These are phyloP conservation scores for Sebastes miniatus DNA, from an alignment of 2,797 vertebrate species.

Conservation along the genomic window DNA sequence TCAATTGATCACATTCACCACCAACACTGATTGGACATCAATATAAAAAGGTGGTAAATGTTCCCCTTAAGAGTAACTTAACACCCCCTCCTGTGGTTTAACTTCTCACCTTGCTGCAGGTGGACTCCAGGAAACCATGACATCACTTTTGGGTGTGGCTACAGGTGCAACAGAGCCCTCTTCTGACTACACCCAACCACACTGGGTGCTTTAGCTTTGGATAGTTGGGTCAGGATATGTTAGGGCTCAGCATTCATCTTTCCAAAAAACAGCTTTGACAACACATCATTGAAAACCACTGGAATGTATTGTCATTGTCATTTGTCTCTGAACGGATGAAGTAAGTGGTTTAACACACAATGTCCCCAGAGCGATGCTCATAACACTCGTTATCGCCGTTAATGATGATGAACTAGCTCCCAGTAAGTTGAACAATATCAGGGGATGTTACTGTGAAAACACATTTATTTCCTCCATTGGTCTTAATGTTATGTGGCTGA, in stretches of 20 bases:
- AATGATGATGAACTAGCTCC: conserved; percentile 69
- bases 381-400: conserved; percentile 46
- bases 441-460: conserved; percentile 58
- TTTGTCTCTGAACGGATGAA: conserved; percentile 27
- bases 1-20: no score
- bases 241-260: background rate
- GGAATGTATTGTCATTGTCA: background rate
- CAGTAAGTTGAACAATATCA: conserved; percentile 61
- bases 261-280: background rate
- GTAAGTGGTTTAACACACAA: conserved; percentile 32
- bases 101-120: background rate
- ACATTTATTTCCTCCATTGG: conserved; percentile 63
- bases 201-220: background rate
- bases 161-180: background rate
- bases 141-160: background rate
- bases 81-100: background rate
- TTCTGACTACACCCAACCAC: background rate
- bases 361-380: conserved; percentile 38
- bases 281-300: background rate
- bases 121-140: background rate
- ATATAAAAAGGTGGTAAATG: background rate
- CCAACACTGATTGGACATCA: no score
- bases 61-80: background rate
- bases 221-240: background rate
- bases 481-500: conserved; percentile 50